Evolutionary conservation across 2,113 vertebrate genomes (phyloP).

Genomic region (Rhodinocichla rosea): DNA sequence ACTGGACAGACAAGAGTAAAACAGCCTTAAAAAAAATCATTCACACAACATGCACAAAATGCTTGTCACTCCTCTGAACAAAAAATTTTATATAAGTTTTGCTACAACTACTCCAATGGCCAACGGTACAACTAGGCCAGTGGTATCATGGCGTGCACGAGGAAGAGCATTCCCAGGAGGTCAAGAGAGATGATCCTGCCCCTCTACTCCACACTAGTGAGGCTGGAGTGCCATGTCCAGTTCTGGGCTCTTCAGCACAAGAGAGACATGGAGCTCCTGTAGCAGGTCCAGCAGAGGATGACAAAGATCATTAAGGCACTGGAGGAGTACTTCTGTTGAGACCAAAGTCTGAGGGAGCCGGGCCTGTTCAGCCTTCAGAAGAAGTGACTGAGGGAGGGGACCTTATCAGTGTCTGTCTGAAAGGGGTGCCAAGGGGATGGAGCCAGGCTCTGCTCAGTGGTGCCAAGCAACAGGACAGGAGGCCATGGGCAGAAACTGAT

Average conservation of each 20-base stretch:
- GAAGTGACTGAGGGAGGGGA: background rate
- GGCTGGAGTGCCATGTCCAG: background rate
- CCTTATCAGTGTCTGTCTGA: rapidly evolving
- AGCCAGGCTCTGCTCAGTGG: background rate
- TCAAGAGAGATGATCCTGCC: background rate
- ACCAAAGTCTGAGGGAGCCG: background rate
- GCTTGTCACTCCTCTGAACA: rapidly evolving
- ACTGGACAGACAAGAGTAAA: background rate
- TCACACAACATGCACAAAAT: background rate
- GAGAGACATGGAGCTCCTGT: too few species aligned
- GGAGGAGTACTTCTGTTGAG: background rate
- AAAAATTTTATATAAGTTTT: background rate
- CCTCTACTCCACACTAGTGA: too few species aligned
- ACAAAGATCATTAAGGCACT: background rate
- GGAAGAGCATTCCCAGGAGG: background rate
- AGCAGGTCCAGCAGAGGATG: background rate
- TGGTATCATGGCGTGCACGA: background rate
- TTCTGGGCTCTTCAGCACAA: background rate
- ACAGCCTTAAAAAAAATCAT: background rate
- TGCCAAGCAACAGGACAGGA: background rate
- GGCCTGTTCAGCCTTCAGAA: background rate
- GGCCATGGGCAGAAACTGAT: background rate
- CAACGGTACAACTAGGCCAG: background rate
- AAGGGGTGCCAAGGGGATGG: background rate
- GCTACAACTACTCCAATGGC: background rate